phyloP scores from a whole-genome alignment of 2,888 invertebrate genomes.

The Troglohyphantes excavatus region DNA sequence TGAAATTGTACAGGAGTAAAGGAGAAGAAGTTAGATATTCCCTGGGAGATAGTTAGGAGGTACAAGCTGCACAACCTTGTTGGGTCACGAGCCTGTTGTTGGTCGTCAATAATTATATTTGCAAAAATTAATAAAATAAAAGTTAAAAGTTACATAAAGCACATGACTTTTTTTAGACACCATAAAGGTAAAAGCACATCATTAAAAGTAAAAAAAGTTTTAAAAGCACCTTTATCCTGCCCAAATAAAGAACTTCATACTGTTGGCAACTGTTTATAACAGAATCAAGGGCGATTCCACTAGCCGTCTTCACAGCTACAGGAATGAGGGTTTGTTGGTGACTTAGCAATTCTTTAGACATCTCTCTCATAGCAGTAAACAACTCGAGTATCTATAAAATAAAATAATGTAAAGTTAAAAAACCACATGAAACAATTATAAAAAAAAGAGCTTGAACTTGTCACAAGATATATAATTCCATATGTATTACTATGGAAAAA shows the following conservation, averaged over 20 bases:
- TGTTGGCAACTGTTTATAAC: conserved; percentile 80
- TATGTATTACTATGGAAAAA: no score
- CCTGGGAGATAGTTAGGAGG: no score
- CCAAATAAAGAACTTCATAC: conserved; percentile 92
- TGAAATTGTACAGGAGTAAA: no score
- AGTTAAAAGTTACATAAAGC: no score
- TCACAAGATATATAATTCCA: no score
- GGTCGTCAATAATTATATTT: no score
- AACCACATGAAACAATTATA: background rate
- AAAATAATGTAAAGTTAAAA: background rate
- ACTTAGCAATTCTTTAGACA: conserved; percentile 82
- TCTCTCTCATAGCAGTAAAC: conserved; percentile 89
- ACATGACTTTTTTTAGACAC: no score
- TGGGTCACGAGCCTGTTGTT: no score
- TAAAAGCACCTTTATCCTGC: conserved; percentile 89
- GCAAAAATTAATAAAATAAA: no score
- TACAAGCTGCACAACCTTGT: no score
- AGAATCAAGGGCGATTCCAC: conserved; percentile 59
- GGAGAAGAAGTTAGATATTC: no score
- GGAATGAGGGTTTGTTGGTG: conserved; percentile 23
- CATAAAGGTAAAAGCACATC: background rate
- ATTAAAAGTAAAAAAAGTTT: background rate
- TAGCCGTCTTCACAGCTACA: conserved; percentile 29
- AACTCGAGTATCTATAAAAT: conserved; percentile 88
- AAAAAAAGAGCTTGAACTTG: no score